These are phyloP conservation scores for Cordylochernes scorpioides DNA, from an alignment of 2,888 invertebrate species.

Conservation along the genomic window DNA sequence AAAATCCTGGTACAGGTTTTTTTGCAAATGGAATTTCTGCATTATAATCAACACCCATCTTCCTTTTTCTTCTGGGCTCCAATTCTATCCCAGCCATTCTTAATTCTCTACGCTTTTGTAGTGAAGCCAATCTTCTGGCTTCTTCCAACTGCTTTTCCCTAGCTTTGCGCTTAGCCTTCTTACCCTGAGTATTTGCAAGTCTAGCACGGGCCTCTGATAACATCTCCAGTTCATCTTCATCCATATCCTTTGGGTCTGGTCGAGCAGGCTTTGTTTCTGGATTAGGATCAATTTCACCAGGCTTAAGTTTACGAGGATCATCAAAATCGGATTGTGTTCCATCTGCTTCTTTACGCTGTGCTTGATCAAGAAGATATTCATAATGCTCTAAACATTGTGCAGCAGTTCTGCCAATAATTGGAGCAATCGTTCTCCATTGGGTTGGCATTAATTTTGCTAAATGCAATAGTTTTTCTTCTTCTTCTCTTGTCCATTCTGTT, in stretches of 20 bases:
- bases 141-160: slow-evolving; percentile 95
- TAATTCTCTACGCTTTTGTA: slow-evolving; percentile 90
- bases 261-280: slow-evolving; percentile 98
- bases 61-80: slow-evolving; percentile 21
- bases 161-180: slow-evolving; percentile 38
- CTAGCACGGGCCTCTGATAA: slow-evolving; percentile 91
- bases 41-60: slow-evolving; percentile 86
- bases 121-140: slow-evolving; percentile 72
- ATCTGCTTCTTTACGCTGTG: slow-evolving; percentile 82
- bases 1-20: slow-evolving; percentile 60
- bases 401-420: slow-evolving; percentile 91
- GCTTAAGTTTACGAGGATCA: slow-evolving; percentile 87
- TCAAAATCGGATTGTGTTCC: slow-evolving; percentile 58
- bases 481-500: slow-evolving; percentile 97
- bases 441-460: slow-evolving; percentile 97
- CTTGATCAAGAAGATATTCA: slow-evolving; percentile 83
- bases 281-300: slow-evolving; percentile 97
- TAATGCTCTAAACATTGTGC: slow-evolving; percentile 95
- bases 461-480: slow-evolving; percentile 90
- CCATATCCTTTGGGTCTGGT: slow-evolving; percentile 98
- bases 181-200: slow-evolving; percentile 89
- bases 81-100: slow-evolving; percentile 73
- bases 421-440: slow-evolving; percentile 97
- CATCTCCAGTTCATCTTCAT: slow-evolving; percentile 99
- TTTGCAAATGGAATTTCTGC: slow-evolving; percentile 94